Base-by-base conservation (phyloP, 2,888 invertebrate genomes). In the Melanchra persicariae region DNA sequence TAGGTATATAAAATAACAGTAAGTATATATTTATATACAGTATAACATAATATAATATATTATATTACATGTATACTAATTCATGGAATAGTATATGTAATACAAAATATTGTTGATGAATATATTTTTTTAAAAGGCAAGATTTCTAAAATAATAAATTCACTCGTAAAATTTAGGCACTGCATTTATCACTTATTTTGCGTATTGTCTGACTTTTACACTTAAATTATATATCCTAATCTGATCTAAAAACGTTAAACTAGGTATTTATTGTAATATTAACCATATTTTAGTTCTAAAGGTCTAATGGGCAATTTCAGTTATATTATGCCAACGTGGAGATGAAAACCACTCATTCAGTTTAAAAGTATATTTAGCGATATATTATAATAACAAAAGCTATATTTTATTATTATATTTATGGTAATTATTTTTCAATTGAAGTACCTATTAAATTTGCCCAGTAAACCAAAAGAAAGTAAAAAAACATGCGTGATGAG, bases 21-120 rank as follows among this genome's bases (percentile, higher is more conserved):
- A 65, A 30, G 17, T 17, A 65, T 55, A 51, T 2, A 51, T 58
- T 77, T 70, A 77, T 57, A 78, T 62, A 71, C 34, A 57, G 54
- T 70, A 60, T 57, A 64, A 40, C 5, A 24, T 49, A 59, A 70
- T 79, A 24, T 49, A 59, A 70, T 79, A 82, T 68, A 49, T 66
- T 77, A 81, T 67, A 72, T 68, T 66, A 71, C 70, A 78, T 57
- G 30, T 47, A 78, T 78, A 79, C 79, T 79, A 71, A 79, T 82
- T 65, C 79, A 55, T 47, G 24, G 61, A 82, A 62, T 82, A 82
- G 79, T 68, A 82, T 65, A 58, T 45, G 73, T 82, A 82, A 64
- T 82, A 82, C 51, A 82, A 43, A 62, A 73, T 77, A 72, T 54
- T 68, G 5, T 58, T n/a, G 8, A 26, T 47, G 24, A 54, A 22